Evolutionary conservation across 2,797 vertebrate genomes (phyloP).

Genomic region (Urophycis tenuis): DNA sequence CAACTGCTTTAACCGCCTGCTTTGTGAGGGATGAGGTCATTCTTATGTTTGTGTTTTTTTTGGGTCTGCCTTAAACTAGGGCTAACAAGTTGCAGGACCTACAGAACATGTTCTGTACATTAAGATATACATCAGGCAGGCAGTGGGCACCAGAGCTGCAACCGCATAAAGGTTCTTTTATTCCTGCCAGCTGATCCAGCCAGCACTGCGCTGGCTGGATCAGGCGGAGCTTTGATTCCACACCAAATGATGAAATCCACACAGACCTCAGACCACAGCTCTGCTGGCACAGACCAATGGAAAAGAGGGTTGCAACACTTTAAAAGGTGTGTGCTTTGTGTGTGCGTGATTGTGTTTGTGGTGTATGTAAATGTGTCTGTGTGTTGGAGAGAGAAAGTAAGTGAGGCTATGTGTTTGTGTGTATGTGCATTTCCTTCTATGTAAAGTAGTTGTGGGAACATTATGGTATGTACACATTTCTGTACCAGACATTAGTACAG

Average conservation of each 20-base stretch:
- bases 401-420: not conserved
- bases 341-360: constrained; percentile 16
- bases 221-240: constrained; percentile 70
- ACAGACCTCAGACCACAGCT: constrained; percentile 60
- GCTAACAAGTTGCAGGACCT: constrained; percentile 73
- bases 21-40: constrained; percentile 72
- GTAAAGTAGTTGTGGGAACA: not conserved
- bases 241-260: constrained; percentile 70
- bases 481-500: not conserved
- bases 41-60: constrained; percentile 36
- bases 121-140: constrained; percentile 72
- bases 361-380: constrained; percentile 33
- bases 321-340: constrained; percentile 24
- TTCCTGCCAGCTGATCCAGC: constrained; percentile 59
- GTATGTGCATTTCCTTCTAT: not conserved
- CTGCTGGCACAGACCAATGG: constrained; percentile 64
- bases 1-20: constrained; percentile 56
- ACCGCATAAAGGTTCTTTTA: constrained; percentile 69
- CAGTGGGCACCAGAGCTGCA: constrained; percentile 58
- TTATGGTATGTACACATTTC: not conserved
- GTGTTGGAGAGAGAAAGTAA: not conserved
- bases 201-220: constrained; percentile 64
- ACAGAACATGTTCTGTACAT: constrained; percentile 70
- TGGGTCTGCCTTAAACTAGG: constrained; percentile 65
- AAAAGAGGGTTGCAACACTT: constrained; percentile 74